Evolutionary conservation across 2,797 vertebrate genomes (phyloP).

Genomic region (Falco rusticolus): DNA sequence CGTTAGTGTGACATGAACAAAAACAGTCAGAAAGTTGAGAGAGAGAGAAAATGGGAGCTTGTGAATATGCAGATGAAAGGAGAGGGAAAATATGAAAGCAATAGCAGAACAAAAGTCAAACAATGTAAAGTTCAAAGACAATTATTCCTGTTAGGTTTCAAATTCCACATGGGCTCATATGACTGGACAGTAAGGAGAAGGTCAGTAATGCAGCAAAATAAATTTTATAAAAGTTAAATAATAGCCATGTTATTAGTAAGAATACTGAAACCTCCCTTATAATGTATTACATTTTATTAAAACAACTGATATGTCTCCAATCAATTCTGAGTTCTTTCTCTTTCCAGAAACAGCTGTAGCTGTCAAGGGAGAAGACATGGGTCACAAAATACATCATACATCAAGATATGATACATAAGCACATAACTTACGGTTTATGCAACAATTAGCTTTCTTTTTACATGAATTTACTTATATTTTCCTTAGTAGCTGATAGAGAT

Average conservation of each 20-base stretch:
- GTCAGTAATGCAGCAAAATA: neutral
- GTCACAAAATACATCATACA: neutral
- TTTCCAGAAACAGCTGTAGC: neutral
- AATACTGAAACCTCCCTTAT: neutral
- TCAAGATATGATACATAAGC: neutral
- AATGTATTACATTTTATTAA: neutral
- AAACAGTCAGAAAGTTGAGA: neutral
- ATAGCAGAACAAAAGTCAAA: neutral
- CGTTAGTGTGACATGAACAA: neutral
- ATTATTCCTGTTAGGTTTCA: neutral
- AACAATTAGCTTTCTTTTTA: neutral
- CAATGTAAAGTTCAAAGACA: neutral
- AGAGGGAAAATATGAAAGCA: neutral
- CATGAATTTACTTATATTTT: neutral
- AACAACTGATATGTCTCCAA: neutral
- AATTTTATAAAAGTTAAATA: neutral
- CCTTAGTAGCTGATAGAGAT: neutral
- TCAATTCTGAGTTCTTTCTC: neutral
- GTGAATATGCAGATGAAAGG: neutral
- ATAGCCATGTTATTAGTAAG: neutral
- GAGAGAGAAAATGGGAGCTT: neutral
- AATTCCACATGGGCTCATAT: neutral
- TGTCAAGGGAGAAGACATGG: neutral
- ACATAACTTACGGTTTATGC: neutral
- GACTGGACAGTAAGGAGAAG: neutral